Base-by-base conservation (phyloP, 1,140 invertebrate species). In the Papilio polyxenes region DNA sequence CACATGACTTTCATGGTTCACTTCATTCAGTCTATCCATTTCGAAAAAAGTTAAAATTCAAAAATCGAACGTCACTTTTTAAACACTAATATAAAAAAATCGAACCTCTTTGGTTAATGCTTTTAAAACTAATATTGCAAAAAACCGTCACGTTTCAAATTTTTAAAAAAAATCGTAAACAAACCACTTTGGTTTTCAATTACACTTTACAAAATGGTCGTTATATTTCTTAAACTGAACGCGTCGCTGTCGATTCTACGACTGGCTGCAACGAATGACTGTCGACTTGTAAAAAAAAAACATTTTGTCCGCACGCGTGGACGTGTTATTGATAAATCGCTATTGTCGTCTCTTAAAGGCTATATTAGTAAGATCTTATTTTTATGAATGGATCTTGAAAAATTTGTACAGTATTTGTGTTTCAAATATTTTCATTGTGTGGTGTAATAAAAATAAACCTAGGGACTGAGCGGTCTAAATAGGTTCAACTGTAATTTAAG, bases 1-100 rank as follows among this genome's bases (percentile, higher is more conserved):
- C 2, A 76, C 75, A 11, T 75, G 80, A 80, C 81, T 81, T n/a
- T 82, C 62, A 65, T 74, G 76, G 49, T 48, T 75, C 62, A 81
- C 72, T 75, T 83, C 72, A 1, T 65, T 15, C 56, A 83, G 37
- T 65, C 78, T 40, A 69, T 80, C 78, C 78, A 80, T 80, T 31
- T 17, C 53, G n/a, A n/a, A 59, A 20, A 9, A 37, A 40, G n/a
- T n/a, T n/a, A 65, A 80, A 80, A 44, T 13, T 79, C 37, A 44
- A 62, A 80, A 78, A 51, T 56, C 17, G 56, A 79, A 81, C 74
- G 49, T 65, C 62, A 65, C 31, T 65, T 80, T 80, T n/a, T 44
- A 44, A 40, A 44, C 48, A n/a, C 3, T 10, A 20, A 72, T 37
- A 15, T 37, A n/a, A 65, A 65, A 65, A 65, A 65, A 53, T 53